phyloP scores from a whole-genome alignment of 1,140 invertebrate species.

The Colletes gigas region DNA sequence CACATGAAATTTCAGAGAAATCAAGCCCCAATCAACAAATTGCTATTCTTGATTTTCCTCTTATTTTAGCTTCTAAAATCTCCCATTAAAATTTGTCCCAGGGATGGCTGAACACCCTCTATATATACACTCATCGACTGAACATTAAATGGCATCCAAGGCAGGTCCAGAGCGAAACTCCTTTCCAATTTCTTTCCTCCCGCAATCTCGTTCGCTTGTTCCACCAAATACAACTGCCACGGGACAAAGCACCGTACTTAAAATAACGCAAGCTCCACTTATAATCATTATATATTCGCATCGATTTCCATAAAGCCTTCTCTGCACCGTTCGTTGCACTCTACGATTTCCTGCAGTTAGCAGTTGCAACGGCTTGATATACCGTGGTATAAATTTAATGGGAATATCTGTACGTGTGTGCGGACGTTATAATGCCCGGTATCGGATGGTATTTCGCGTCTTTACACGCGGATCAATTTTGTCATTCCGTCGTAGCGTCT shows the following conservation, averaged over 20 bases:
- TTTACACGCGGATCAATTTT: slow-evolving; percentile 16
- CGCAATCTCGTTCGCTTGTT: no score
- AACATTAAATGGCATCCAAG: no score
- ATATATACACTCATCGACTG: no score
- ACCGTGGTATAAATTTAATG: slow-evolving; percentile 34
- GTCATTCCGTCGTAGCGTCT: neutral
- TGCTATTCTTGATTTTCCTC: no score
- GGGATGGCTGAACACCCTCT: no score
- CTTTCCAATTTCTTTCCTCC: no score
- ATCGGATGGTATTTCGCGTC: neutral
- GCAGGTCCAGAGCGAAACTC: no score
- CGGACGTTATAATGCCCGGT: neutral
- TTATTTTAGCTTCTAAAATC: no score
- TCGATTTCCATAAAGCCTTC: slow-evolving; percentile 53
- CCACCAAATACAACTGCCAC: neutral
- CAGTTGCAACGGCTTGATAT: slow-evolving; percentile 38
- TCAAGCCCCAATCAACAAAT: no score
- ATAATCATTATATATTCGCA: slow-evolving; percentile 46
- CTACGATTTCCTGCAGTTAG: slow-evolving; percentile 36
- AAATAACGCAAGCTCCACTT: slow-evolving; percentile 27
- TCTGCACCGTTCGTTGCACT: slow-evolving; percentile 17
- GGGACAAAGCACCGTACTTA: neutral
- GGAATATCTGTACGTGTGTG: neutral
- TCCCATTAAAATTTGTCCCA: no score
- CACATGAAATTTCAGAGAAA: no score